Conservation (phyloP, 1,140 invertebrate species). For the Zaprionus davidi region DNA sequence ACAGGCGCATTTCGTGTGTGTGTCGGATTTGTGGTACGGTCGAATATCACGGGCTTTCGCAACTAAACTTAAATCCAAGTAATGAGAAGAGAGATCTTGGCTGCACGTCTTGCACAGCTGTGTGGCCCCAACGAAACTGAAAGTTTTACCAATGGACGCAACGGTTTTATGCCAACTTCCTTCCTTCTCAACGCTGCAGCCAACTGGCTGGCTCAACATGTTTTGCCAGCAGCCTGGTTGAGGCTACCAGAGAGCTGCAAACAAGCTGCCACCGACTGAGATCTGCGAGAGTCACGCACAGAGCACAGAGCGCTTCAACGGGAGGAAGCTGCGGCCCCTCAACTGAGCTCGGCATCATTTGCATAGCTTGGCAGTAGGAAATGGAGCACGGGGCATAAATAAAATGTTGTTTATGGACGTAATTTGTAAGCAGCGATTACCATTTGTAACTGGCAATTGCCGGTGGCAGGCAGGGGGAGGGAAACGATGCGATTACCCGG, state of each 20-base stretch:
- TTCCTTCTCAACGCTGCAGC: conserved; percentile 36
- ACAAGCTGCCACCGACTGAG: conserved; percentile 47
- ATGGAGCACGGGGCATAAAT: conserved; percentile 71
- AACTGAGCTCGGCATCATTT: conserved; percentile 47
- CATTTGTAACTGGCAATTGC: conserved; percentile 36
- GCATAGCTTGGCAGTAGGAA: conserved; percentile 60
- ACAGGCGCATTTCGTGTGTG: conserved; percentile 56
- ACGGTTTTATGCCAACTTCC: conserved; percentile 83
- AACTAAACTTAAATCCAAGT: conserved; percentile 9
- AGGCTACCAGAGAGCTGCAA: conserved; percentile 12
- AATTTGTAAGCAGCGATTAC: conserved; percentile 59
- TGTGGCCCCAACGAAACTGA: conserved; percentile 82
- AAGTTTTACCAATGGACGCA: conserved; percentile 78
- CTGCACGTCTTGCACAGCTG: conserved; percentile 49
- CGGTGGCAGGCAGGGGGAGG: background rate
- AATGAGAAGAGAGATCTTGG: background rate
- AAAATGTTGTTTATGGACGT: conserved; percentile 75
- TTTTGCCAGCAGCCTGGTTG: conserved; percentile 45
- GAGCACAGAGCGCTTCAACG: background rate
- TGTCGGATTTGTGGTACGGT: conserved; percentile 13
- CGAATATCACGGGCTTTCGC: background rate
- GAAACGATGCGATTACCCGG: background rate
- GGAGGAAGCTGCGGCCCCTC: conserved; percentile 9
- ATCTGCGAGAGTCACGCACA: conserved; percentile 43
- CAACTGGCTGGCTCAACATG: conserved; percentile 47